Base-by-base conservation (phyloP, 2,797 vertebrate species). In the Diceros bicornis region DNA sequence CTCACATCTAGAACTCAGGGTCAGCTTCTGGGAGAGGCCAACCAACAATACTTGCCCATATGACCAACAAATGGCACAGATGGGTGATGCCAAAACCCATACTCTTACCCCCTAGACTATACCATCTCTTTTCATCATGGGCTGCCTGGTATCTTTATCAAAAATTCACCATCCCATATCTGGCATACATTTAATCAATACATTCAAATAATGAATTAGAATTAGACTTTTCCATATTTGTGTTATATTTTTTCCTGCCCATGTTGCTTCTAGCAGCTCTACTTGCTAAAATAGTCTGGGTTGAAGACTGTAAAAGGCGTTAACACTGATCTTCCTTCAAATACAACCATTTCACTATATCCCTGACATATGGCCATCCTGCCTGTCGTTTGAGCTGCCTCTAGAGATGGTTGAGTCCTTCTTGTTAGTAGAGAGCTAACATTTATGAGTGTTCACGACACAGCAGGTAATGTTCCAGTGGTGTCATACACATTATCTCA, bases 171-270 rank as follows among this genome's bases (percentile, higher is more conserved):
- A 41, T 84, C 47, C 87, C 62, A 17, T 61, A 27, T 29, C 57
- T 57, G 68, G 25, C 41, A 57, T 83, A 55, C 66, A 75, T 25
- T 50, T 78, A n/a, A 94, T 83, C n/a, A 68, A 57, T 34, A 23
- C 27, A 52, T 13, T 96, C 78, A 89, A 78, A 32, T 59, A 74
- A 88, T 84, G n/a, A 79, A 47, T 64, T 84, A n/a, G 37, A 96
- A 62, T 44, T 85, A 16, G 17, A 32, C 34, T 86, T 90, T 90
- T 34, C 37, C 50, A 52, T 68, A 47, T 47, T 90, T 90, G 78
- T 72, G 17, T 61, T 95, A 25, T 37, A 32, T 32, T 75, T 87
- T 52, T 37, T 77, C 27, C 75, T 55, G 37, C 16, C 61, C 16
- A 4, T 27, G 68, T 87, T 91, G 37, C 52, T 78, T 88, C n/a